phyloP scores from a whole-genome alignment of 1,140 invertebrate genomes.

The Magallana angulata region DNA sequence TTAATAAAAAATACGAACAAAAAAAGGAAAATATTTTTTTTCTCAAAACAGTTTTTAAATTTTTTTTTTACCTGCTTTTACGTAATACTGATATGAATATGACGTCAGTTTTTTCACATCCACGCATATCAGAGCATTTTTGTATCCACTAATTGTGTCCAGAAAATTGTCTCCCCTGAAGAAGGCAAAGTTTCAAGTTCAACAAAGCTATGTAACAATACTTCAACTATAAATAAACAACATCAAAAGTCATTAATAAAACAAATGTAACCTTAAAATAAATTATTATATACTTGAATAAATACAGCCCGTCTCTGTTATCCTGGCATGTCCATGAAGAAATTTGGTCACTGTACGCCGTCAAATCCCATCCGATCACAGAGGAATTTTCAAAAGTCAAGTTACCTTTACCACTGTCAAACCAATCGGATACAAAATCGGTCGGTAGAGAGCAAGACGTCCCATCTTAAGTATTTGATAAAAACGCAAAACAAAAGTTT shows the following conservation, averaged over 20 bases:
- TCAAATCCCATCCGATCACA: conserved; percentile 45
- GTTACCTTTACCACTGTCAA: conserved; percentile 44
- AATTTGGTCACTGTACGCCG: conserved; percentile 31
- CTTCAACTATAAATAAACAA: not conserved
- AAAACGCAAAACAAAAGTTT: not conserved
- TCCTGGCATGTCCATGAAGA: conserved; percentile 50
- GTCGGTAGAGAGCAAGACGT: conserved; percentile 45
- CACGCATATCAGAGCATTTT: conserved; percentile 47
- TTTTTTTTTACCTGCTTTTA: conserved; percentile 50
- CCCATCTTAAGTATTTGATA: not conserved
- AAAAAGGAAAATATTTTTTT: too few relatives aligned
- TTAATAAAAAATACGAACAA: too few relatives aligned
- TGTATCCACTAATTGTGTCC: conserved; percentile 16
- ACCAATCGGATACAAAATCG: conserved; percentile 48
- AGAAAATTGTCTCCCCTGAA: conserved; percentile 4
- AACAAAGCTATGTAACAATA: not conserved
- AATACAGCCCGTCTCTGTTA: conserved; percentile 7
- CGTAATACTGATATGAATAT: conserved; percentile 57
- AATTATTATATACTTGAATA: conserved; percentile 30
- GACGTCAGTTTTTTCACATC: conserved; percentile 42
- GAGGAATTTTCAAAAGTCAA: conserved; percentile 37
- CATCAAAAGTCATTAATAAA: not conserved
- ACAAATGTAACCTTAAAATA: not conserved
- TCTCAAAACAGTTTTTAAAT: not conserved
- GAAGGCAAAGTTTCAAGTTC: not conserved